phyloP scores from a whole-genome alignment of 2,888 invertebrate species.

The Orchesella flavescens region DNA sequence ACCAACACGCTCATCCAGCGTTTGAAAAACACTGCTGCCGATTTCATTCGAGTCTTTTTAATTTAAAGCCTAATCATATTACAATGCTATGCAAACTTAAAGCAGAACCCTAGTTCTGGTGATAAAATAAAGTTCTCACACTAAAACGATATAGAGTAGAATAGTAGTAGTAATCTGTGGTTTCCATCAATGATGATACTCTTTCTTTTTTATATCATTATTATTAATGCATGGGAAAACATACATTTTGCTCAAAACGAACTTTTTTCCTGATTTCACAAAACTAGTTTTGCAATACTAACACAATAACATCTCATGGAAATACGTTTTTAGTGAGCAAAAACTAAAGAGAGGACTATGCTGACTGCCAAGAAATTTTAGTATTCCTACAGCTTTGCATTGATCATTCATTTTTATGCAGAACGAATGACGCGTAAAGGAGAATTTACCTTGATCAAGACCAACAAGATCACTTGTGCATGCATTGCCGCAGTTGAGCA shows the following conservation, averaged over 20 bases:
- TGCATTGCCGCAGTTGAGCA: no score
- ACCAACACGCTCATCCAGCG: no score
- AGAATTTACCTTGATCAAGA: conserved; percentile 49
- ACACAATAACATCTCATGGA: conserved; percentile 32
- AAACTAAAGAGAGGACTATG: background rate
- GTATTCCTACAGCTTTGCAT: background rate
- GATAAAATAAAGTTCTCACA: no score
- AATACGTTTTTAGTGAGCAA: conserved; percentile 15
- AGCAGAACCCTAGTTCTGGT: no score
- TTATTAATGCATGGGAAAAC: conserved; percentile 25
- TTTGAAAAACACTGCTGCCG: no score
- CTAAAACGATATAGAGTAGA: no score
- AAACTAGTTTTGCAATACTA: conserved; percentile 14
- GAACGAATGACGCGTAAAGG: conserved; percentile 32
- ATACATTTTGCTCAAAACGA: background rate
- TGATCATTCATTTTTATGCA: conserved; percentile 32
- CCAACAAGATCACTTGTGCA: conserved; percentile 5
- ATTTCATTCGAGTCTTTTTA: no score
- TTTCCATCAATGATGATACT: conserved; percentile 6
- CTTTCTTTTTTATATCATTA: conserved; percentile 15
- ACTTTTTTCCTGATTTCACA: conserved; percentile 38
- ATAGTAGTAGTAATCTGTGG: no score
- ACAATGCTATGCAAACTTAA: no score
- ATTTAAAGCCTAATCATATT: no score
- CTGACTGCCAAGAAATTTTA: conserved; percentile 16